Percentiles rank a stretch among this genome's conserved stretches.
phyloP scores from a whole-genome alignment of 2,113 vertebrate species.

The Gnathonemus echidnorhynchus region DNA sequence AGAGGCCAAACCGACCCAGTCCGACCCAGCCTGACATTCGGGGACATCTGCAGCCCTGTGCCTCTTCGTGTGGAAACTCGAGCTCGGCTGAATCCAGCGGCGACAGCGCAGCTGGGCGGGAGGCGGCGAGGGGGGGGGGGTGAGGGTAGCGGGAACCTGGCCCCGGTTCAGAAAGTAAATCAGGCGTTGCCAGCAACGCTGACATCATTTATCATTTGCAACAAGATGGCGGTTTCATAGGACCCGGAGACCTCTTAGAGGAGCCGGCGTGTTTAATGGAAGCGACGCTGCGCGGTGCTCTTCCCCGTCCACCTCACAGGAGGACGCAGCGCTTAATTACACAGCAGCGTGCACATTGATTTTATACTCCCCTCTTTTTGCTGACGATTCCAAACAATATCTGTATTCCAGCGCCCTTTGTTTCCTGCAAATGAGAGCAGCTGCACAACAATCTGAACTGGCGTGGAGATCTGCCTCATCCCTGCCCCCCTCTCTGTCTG shows the following conservation, averaged over 20 bases:
- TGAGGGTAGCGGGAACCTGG: not conserved
- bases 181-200: slow-evolving; percentile 10
- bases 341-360: not conserved
- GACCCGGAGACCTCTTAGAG: slow-evolving; percentile 17
- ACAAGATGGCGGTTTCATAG: slow-evolving; percentile 10
- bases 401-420: slow-evolving; percentile 10
- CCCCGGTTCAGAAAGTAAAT: slow-evolving; percentile 9
- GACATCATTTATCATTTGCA: slow-evolving; percentile 17
- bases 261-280: slow-evolving; percentile 5
- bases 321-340: not conserved
- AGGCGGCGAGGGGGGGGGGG: not conserved
- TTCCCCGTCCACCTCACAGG: not conserved
- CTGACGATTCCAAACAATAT: slow-evolving; percentile 15
- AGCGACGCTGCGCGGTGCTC: not conserved
- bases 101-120: not conserved
- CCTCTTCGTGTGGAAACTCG: not conserved
- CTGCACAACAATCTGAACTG: not conserved
- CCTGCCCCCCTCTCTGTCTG: not conserved
- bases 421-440: not conserved
- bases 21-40: slow-evolving; percentile 9
- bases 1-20: slow-evolving; percentile 20
- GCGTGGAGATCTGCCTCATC: not conserved
- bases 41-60: not conserved
- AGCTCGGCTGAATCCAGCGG: not conserved
- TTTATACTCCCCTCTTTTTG: not conserved